phyloP scores from a whole-genome alignment of 2,113 vertebrate species.

The Arenaria interpres region DNA sequence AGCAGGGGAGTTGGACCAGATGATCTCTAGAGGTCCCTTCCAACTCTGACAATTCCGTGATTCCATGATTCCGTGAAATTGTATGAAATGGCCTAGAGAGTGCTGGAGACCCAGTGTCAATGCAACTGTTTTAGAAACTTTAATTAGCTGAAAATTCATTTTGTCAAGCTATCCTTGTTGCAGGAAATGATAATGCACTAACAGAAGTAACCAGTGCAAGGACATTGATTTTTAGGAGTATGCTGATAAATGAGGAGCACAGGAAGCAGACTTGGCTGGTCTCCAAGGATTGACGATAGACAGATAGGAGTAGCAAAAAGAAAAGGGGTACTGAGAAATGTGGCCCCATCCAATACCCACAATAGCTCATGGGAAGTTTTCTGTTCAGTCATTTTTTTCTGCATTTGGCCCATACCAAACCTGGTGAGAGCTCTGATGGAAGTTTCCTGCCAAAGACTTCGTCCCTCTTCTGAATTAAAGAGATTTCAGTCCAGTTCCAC shows the following conservation, averaged over 20 bases:
- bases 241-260: slow-evolving; percentile 18
- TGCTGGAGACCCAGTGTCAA: background rate
- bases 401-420: background rate
- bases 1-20: no score
- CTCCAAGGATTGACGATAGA: background rate
- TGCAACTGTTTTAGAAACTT: background rate
- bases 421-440: background rate
- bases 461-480: background rate
- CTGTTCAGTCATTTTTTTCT: background rate
- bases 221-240: slow-evolving; percentile 28
- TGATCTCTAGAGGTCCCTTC: no score
- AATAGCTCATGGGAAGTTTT: background rate
- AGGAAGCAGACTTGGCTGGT: slow-evolving; percentile 14
- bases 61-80: background rate
- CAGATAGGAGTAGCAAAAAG: background rate
- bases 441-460: background rate
- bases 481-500: background rate
- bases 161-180: background rate
- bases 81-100: background rate
- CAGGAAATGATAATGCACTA: slow-evolving; percentile 35
- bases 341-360: background rate
- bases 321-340: background rate
- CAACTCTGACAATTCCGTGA: no score
- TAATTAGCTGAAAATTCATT: slow-evolving; percentile 9
- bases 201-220: background rate